Percentiles rank a stretch among this genome's conserved stretches.
Evolutionary conservation across 23 tunicate genomes (phyloP).

Genomic region (Oikopleura albicans): DNA sequence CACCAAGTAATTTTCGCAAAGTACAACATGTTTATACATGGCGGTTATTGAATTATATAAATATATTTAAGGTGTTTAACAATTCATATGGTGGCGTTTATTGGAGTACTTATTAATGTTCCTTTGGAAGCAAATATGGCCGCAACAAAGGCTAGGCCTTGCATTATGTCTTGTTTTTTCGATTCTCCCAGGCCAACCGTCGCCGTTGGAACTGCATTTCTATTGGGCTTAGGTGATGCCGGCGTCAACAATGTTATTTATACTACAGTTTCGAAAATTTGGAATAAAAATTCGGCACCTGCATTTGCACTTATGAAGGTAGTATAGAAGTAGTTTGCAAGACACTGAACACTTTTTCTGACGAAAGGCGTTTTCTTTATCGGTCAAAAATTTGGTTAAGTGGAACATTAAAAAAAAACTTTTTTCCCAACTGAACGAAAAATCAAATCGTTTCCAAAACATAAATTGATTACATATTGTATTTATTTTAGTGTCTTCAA

Average conservation of each 20-base stretch:
- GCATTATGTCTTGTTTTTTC: neutral
- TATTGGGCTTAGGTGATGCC: neutral
- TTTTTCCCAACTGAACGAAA: too few species aligned
- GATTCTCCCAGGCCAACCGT: neutral
- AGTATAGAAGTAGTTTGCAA: neutral
- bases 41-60: too few species aligned
- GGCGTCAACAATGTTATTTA: conserved; percentile 13
- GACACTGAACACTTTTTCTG: neutral
- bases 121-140: neutral
- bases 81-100: neutral
- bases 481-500: neutral
- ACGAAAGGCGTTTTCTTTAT: too few species aligned
- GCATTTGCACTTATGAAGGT: conserved; percentile 16
- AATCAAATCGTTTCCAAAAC: too few species aligned
- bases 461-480: neutral
- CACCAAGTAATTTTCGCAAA: too few species aligned
- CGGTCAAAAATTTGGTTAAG: too few species aligned
- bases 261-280: neutral
- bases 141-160: neutral
- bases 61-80: neutral
- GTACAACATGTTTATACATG: too few species aligned
- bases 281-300: neutral
- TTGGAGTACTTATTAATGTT: neutral
- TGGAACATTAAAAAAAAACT: too few species aligned
- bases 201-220: neutral